phyloP scores from a whole-genome alignment of 2,888 invertebrate species.

The Trachelus troglodyta region DNA sequence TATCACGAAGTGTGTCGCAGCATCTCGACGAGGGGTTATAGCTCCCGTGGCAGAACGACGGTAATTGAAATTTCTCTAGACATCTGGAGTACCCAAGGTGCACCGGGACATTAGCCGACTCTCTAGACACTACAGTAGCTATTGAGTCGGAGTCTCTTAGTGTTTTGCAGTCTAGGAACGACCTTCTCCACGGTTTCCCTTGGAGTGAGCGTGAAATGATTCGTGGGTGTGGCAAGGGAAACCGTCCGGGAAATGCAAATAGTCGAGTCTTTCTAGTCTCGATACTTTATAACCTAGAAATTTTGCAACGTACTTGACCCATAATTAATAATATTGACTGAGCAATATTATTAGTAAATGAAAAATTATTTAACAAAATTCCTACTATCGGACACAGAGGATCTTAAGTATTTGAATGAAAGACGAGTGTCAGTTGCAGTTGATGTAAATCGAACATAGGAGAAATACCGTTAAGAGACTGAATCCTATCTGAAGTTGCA shows the following conservation, averaged over 20 bases:
- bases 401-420: neutral
- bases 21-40: neutral
- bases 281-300: neutral
- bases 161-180: neutral
- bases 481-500: neutral
- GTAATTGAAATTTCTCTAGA: neutral
- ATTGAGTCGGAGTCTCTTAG: neutral
- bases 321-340: neutral
- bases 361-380: neutral
- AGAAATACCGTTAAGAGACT: neutral
- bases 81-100: neutral
- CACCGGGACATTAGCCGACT: neutral
- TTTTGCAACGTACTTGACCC: neutral
- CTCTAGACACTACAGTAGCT: neutral
- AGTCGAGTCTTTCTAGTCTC: neutral
- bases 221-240: neutral
- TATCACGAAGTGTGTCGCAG: neutral
- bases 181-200: neutral
- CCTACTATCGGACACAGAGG: neutral
- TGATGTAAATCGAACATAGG: neutral
- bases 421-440: neutral
- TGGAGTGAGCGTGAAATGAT: neutral
- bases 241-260: neutral
- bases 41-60: neutral
- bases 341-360: neutral